Conservation (phyloP, 30 jellyfish, hydroid and myxozoan species). For the Aurelia coerulea region DNA sequence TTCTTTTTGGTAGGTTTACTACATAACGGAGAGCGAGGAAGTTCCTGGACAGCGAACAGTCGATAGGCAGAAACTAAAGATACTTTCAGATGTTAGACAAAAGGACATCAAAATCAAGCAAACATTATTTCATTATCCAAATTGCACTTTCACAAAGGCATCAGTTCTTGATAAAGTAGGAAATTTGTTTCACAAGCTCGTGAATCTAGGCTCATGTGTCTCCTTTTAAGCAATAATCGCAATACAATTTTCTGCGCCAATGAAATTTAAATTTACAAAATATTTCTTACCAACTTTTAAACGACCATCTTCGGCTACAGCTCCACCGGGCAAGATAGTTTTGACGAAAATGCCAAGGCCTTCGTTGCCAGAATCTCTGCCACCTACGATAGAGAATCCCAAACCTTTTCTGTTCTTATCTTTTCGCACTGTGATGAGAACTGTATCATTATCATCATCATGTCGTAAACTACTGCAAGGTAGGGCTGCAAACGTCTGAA, state of each 20-base stretch:
- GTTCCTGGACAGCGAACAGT: too few species aligned
- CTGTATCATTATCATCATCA: neutral
- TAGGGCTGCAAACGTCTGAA: neutral
- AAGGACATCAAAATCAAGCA: too few species aligned
- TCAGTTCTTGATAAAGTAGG: too few species aligned
- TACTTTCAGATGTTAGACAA: too few species aligned
- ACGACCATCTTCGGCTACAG: constrained; percentile 91
- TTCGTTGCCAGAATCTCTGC: constrained; percentile 68
- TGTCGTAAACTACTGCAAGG: neutral
- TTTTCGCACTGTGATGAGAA: constrained; percentile 49
- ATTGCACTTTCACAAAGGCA: too few species aligned
- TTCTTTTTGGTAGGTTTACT: too few species aligned
- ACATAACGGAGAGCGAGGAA: too few species aligned
- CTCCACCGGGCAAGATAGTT: constrained; percentile 86
- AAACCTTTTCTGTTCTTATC: constrained; percentile 74
- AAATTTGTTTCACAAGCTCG: too few species aligned
- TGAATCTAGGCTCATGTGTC: too few species aligned
- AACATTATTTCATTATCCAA: too few species aligned
- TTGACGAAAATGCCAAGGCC: constrained; percentile 70
- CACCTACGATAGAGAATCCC: constrained; percentile 96
- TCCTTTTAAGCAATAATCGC: neutral
- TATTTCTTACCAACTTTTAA: constrained; percentile 70
- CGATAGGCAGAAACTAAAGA: too few species aligned
- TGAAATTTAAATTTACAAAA: neutral
- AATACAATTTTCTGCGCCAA: neutral